Conservation (phyloP, 1,140 invertebrate species). For the Nomia melanderi region DNA sequence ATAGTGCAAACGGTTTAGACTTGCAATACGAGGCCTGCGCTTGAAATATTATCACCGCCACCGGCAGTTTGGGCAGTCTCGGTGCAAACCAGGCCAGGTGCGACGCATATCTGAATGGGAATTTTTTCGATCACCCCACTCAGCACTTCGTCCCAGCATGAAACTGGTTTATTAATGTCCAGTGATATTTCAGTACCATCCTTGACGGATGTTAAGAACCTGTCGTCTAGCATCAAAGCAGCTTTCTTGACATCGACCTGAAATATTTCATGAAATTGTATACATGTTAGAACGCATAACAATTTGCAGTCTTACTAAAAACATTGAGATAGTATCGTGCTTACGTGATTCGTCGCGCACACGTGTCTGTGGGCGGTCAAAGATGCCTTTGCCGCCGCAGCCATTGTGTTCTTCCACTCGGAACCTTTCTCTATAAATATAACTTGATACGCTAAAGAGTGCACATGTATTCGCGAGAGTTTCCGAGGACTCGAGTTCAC, state of each 20-base stretch:
- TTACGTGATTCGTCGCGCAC: constrained; percentile 87
- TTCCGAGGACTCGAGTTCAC: constrained; percentile 80
- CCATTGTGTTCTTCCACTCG: constrained; percentile 88
- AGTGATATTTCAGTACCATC: constrained; percentile 83
- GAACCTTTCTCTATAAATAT: constrained; percentile 87
- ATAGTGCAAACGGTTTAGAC: constrained; percentile 78
- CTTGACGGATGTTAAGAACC: constrained; percentile 87
- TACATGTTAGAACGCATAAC: not conserved
- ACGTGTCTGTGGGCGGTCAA: constrained; percentile 92
- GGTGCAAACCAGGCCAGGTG: constrained; percentile 92
- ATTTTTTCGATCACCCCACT: constrained; percentile 76
- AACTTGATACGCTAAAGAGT: constrained; percentile 93
- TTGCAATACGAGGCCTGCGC: constrained; percentile 90
- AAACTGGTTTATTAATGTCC: constrained; percentile 87
- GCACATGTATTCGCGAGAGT: constrained; percentile 91
- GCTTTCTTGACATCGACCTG: constrained; percentile 87
- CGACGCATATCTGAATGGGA: constrained; percentile 88
- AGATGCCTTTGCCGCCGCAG: constrained; percentile 92
- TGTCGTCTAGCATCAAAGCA: constrained; percentile 90
- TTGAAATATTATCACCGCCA: constrained; percentile 94
- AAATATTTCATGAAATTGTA: constrained; percentile 18
- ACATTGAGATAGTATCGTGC: constrained; percentile 31
- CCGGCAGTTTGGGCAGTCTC: constrained; percentile 91
- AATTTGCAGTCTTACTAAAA: too few species aligned
- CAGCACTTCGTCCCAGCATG: constrained; percentile 90